Conservation (phyloP, 2,888 invertebrate genomes). For the Gymnosoma rotundatum region DNA sequence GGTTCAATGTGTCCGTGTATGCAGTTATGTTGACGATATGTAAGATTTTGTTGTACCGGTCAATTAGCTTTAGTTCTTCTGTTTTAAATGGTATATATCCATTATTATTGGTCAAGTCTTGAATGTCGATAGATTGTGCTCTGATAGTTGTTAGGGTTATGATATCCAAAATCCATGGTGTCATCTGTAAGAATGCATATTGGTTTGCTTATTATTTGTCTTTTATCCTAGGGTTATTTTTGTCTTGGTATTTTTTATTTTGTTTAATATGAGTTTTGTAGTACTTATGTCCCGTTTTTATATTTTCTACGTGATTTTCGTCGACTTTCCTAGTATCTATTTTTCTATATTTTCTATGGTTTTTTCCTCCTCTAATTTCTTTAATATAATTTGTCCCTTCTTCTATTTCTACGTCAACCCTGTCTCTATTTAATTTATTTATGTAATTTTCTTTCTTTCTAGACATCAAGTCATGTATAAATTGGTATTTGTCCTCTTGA, state of each 20-base stretch:
- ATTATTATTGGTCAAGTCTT: slow-evolving; percentile 64
- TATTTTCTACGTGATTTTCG: slow-evolving; percentile 58
- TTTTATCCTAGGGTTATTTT: slow-evolving; percentile 53
- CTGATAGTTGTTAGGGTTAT: slow-evolving; percentile 31
- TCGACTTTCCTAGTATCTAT: slow-evolving; percentile 51
- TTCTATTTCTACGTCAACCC: slow-evolving; percentile 50
- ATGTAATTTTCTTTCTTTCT: slow-evolving; percentile 63
- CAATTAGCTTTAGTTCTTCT: slow-evolving; percentile 50
- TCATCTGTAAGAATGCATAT: slow-evolving; percentile 33
- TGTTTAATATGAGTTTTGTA: slow-evolving; percentile 66
- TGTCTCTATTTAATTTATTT: slow-evolving; percentile 51
- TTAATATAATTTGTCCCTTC: slow-evolving; percentile 52
- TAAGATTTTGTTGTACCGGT: slow-evolving; percentile 59
- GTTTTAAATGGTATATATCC: slow-evolving; percentile 65
- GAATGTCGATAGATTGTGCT: slow-evolving; percentile 62
- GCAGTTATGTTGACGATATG: slow-evolving; percentile 64
- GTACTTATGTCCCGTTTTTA: slow-evolving; percentile 59
- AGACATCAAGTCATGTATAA: slow-evolving; percentile 54
- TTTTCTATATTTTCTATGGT: slow-evolving; percentile 68
- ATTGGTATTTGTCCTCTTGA: slow-evolving; percentile 20
- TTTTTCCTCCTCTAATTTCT: slow-evolving; percentile 64
- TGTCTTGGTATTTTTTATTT: slow-evolving; percentile 64
- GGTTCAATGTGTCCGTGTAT: slow-evolving; percentile 19
- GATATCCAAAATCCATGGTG: slow-evolving; percentile 12
- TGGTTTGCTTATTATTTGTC: slow-evolving; percentile 16